phyloP scores from a whole-genome alignment of 1,140 invertebrate genomes.

The Tetramorium alpestre region DNA sequence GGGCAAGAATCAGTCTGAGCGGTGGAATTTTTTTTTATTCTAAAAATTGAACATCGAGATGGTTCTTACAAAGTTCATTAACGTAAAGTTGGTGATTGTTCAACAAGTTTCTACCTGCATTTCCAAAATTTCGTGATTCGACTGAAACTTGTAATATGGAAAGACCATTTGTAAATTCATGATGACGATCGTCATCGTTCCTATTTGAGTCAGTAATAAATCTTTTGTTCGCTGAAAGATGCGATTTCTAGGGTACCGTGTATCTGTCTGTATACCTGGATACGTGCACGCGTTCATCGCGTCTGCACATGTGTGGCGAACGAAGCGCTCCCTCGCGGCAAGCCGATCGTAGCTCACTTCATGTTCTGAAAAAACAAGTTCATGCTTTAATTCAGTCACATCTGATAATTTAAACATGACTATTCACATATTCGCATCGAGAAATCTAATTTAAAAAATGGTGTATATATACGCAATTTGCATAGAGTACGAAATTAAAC shows the following conservation, averaged over 20 bases:
- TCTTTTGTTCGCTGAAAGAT: background rate
- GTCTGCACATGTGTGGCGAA: background rate
- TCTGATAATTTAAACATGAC: background rate
- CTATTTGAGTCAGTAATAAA: background rate
- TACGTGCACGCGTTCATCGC: background rate
- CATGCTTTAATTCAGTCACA: background rate
- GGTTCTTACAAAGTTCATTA: background rate
- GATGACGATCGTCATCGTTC: background rate
- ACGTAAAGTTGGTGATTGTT: background rate
- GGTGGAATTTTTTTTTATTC: background rate
- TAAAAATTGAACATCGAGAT: background rate
- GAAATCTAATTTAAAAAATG: background rate
- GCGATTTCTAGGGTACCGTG: background rate
- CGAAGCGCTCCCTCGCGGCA: conserved; percentile 13
- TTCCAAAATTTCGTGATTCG: background rate
- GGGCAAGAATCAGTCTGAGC: background rate
- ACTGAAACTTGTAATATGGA: background rate
- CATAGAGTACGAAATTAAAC: background rate
- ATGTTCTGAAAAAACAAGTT: background rate
- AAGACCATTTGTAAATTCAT: background rate
- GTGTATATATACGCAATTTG: background rate
- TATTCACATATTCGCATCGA: background rate
- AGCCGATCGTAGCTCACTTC: background rate
- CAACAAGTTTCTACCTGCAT: background rate
- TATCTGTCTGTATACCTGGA: background rate